A percentile compares a stretch with the other conserved stretches of the same genome.
Evolutionary conservation across 2,113 vertebrate genomes (phyloP).

Genomic region (Oryzias melastigma): DNA sequence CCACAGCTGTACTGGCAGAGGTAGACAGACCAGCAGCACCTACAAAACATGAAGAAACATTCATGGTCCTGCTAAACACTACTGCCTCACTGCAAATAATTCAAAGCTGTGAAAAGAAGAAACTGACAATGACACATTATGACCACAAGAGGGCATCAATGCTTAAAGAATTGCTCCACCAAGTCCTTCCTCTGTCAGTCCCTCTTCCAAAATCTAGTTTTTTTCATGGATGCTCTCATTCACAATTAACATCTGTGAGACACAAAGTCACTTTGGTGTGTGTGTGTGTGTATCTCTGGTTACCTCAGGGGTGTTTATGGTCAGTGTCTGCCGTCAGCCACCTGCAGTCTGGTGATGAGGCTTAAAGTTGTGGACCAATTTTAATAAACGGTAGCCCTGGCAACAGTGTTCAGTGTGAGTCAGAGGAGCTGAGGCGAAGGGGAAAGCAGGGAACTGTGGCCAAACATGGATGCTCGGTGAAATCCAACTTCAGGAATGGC

Average conservation of each 20-base stretch:
- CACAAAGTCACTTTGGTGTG: slow-evolving; percentile 13
- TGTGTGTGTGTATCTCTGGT: slow-evolving; percentile 4
- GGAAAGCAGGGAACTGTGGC: slow-evolving; percentile 61
- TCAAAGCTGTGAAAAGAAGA: too few species aligned
- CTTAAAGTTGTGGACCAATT: slow-evolving; percentile 76
- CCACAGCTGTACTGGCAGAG: too few species aligned
- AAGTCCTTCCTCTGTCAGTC: slow-evolving; percentile 23
- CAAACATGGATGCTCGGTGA: slow-evolving; percentile 50
- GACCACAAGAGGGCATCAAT: slow-evolving; percentile 56
- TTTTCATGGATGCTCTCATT: slow-evolving; percentile 36
- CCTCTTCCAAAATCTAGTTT: slow-evolving; percentile 29
- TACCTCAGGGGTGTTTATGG: slow-evolving; percentile 7
- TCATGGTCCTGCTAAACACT: too few species aligned
- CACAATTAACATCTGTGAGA: slow-evolving; percentile 21
- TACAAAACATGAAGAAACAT: too few species aligned
- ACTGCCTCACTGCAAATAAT: too few species aligned
- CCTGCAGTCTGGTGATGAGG: slow-evolving; percentile 43
- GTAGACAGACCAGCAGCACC: too few species aligned
- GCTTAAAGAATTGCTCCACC: slow-evolving; percentile 8
- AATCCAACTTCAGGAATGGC: slow-evolving; percentile 21
- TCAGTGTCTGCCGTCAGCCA: slow-evolving; percentile 33
- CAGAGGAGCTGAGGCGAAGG: slow-evolving; percentile 60
- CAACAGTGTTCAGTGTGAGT: slow-evolving; percentile 75
- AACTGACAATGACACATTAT: neutral
- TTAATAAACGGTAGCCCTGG: slow-evolving; percentile 82